A percentile compares a stretch with the other conserved stretches of the same genome.
These are phyloP conservation scores for Cephus cinctus DNA, from an alignment of 1,140 invertebrate species.

Conservation along the genomic window DNA sequence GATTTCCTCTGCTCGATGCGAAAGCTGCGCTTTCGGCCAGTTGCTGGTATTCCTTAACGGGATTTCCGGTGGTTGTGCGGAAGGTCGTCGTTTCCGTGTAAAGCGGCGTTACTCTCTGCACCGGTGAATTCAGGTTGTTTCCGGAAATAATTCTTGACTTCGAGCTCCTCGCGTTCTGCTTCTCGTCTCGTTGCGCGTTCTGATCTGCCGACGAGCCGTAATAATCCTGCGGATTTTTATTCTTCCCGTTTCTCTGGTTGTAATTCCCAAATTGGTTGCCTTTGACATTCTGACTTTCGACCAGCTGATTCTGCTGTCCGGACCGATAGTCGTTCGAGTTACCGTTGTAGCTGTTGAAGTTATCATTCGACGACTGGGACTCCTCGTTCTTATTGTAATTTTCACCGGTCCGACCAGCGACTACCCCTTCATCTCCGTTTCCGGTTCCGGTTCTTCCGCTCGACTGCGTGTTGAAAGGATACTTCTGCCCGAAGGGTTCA, in stretches of 20 bases:
- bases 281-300: constrained; percentile 28
- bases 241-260: constrained; percentile 23
- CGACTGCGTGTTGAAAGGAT: constrained; percentile 31
- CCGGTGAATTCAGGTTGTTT: constrained; percentile 16
- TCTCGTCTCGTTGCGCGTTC: constrained; percentile 33
- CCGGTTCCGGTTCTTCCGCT: constrained; percentile 10
- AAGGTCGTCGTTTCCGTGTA: constrained; percentile 51
- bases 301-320: constrained; percentile 32
- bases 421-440: constrained; percentile 13
- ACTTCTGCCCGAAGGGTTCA: constrained; percentile 29
- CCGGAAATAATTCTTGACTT: background rate
- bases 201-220: constrained; percentile 26
- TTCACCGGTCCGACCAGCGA: constrained; percentile 22
- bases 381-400: constrained; percentile 14
- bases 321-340: constrained; percentile 6
- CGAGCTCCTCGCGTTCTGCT: constrained; percentile 14
- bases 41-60: constrained; percentile 66
- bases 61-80: constrained; percentile 38
- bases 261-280: constrained; percentile 29
- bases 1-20: constrained; percentile 58
- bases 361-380: constrained; percentile 18
- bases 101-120: constrained; percentile 35
- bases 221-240: constrained; percentile 35
- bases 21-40: constrained; percentile 74
- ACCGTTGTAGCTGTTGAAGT: constrained; percentile 22